Conservation (phyloP, 2,113 vertebrate species). For the Bombycilla garrulus region DNA sequence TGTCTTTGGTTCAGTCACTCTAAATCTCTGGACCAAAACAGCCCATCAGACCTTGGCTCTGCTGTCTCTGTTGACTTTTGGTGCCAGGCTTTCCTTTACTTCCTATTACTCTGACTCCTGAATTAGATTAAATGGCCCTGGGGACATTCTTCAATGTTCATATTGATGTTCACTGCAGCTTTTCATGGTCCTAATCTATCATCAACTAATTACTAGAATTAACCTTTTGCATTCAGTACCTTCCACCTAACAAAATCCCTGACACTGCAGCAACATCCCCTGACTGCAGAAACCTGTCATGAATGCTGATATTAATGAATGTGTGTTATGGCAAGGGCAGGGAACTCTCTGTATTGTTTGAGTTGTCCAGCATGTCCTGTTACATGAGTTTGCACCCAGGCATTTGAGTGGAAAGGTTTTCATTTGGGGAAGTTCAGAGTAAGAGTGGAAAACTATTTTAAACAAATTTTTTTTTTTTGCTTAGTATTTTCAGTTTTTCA, state of each 20-base stretch:
- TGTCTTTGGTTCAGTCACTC: background rate
- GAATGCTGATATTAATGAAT: background rate
- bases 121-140: conserved; percentile 40
- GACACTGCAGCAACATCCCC: conserved; percentile 1
- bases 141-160: conserved; percentile 11
- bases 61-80: conserved; percentile 35
- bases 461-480: background rate
- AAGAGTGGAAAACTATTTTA: background rate
- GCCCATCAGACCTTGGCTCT: background rate
- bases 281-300: background rate
- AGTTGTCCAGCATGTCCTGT: background rate
- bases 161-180: conserved; percentile 41
- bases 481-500: background rate
- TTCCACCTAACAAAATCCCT: conserved; percentile 33
- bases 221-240: conserved; percentile 47
- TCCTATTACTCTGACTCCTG: conserved; percentile 16
- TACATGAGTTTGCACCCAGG: background rate
- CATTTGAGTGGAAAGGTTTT: background rate
- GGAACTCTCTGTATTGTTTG: background rate
- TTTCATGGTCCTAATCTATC: conserved; percentile 50
- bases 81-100: conserved; percentile 30
- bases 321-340: background rate
- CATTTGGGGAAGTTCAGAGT: background rate
- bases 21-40: conserved; percentile 14
- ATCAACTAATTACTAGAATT: conserved; percentile 61